Conservation (phyloP, 2,888 invertebrate species). For the Megaustenia siamemsis region DNA sequence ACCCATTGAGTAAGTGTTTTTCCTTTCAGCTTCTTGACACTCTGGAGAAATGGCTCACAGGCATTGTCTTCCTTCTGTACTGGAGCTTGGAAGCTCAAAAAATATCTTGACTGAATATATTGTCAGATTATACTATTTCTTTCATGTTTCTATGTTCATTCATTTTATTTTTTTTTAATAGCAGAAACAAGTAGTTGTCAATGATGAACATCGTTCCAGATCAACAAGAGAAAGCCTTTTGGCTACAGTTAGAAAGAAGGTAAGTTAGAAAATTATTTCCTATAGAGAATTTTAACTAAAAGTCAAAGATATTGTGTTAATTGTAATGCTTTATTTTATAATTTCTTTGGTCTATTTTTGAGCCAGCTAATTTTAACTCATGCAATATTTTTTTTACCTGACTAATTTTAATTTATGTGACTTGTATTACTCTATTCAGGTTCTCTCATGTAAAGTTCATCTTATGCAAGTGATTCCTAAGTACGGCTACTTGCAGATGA, state of each 20-base stretch:
- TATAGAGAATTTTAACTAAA: neutral
- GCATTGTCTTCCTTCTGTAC: too few species aligned
- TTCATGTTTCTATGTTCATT: neutral
- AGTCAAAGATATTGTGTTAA: too few species aligned
- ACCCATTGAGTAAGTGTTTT: too few species aligned
- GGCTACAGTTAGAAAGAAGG: constrained; percentile 62
- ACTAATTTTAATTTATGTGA: neutral
- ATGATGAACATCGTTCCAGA: constrained; percentile 58
- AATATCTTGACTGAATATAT: too few species aligned
- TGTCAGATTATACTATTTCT: too few species aligned
- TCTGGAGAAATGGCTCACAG: too few species aligned
- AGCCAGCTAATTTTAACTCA: too few species aligned
- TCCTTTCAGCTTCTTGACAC: too few species aligned
- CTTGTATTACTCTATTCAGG: constrained; percentile 13
- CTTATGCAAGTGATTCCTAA: constrained; percentile 56
- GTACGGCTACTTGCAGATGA: constrained; percentile 60
- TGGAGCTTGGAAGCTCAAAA: too few species aligned
- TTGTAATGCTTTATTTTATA: too few species aligned
- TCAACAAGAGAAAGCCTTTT: constrained; percentile 61
- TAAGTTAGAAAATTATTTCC: constrained; percentile 27
- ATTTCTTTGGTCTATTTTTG: too few species aligned
- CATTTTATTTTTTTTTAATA: constrained; percentile 41
- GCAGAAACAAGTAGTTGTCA: constrained; percentile 61
- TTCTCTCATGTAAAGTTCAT: constrained; percentile 43
- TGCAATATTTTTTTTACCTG: neutral